Percentiles rank a stretch among this genome's conserved stretches.
These are phyloP conservation scores for Drosophila azteca DNA, from an alignment of 1,140 invertebrate genomes.

Conservation along the genomic window DNA sequence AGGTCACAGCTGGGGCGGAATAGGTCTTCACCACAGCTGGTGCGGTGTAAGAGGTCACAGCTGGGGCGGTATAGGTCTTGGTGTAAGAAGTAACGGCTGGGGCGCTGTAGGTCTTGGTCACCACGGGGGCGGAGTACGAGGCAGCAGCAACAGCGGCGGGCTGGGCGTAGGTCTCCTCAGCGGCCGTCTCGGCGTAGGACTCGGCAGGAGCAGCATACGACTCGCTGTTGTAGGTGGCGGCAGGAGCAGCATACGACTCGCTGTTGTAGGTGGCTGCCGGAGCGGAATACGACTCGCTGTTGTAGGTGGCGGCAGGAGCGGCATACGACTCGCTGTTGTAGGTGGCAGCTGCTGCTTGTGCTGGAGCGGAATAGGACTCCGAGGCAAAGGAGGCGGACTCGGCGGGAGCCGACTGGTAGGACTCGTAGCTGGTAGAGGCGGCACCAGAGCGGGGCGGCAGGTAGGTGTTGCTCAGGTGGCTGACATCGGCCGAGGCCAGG, in stretches of 20 bases:
- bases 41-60: slow-evolving; percentile 3
- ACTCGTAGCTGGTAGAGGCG: slow-evolving; percentile 48
- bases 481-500: slow-evolving; percentile 65
- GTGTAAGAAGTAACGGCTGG: slow-evolving; percentile 12
- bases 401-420: slow-evolving; percentile 30
- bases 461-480: slow-evolving; percentile 66
- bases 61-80: neutral
- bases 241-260: slow-evolving; percentile 47
- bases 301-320: slow-evolving; percentile 34
- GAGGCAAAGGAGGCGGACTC: slow-evolving; percentile 18
- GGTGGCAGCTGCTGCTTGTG: slow-evolving; percentile 1
- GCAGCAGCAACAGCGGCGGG: slow-evolving; percentile 29
- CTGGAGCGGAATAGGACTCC: too few species aligned
- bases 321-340: slow-evolving; percentile 24
- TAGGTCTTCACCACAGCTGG: slow-evolving; percentile 22
- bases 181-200: slow-evolving; percentile 16
- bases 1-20: slow-evolving; percentile 25
- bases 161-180: slow-evolving; percentile 35
- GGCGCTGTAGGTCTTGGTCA: slow-evolving; percentile 16
- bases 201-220: slow-evolving; percentile 42
- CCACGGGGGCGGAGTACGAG: slow-evolving; percentile 4
- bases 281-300: too few species aligned
- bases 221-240: slow-evolving; percentile 17
- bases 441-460: slow-evolving; percentile 44
- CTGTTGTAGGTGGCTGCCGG: slow-evolving; percentile 18